Evolutionary conservation across 2,888 invertebrate genomes (phyloP).

Genomic region (Theodoxus fluviatilis): DNA sequence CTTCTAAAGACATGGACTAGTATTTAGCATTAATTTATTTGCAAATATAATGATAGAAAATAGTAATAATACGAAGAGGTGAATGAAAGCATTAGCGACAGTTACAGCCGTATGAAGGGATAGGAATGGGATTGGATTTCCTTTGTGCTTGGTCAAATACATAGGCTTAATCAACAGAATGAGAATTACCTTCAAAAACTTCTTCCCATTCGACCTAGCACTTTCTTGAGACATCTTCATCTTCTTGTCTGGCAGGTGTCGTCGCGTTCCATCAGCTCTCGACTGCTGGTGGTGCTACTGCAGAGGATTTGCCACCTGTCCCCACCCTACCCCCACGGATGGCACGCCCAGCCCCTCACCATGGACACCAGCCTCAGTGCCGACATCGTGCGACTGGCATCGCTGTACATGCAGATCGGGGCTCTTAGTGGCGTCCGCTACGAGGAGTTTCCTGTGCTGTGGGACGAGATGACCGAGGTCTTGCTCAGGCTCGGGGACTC

Average conservation of each 20-base stretch:
- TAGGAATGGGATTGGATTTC: no score
- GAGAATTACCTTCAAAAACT: no score
- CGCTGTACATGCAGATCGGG: constrained; percentile 12
- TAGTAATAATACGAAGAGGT: no score
- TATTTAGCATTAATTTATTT: no score
- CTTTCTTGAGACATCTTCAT: no score
- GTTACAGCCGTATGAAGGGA: no score
- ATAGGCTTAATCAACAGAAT: no score
- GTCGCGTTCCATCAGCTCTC: constrained; percentile 50
- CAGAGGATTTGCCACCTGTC: constrained; percentile 56
- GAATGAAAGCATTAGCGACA: no score
- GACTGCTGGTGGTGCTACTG: constrained; percentile 47
- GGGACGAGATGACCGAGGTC: constrained; percentile 43
- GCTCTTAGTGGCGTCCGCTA: constrained; percentile 29
- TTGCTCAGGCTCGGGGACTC: constrained; percentile 48
- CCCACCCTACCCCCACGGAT: constrained; percentile 60
- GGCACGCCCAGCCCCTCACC: constrained; percentile 48
- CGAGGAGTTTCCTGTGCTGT: constrained; percentile 34
- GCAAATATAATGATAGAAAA: no score
- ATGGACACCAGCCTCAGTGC: constrained; percentile 54
- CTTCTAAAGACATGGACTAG: no score
- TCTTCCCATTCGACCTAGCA: no score
- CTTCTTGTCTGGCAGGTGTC: constrained; percentile 33
- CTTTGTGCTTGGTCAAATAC: no score
- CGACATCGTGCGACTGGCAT: constrained; percentile 50